Evolutionary conservation across 2,888 invertebrate species (phyloP).

Genomic region (Tetrapedia diversipes): DNA sequence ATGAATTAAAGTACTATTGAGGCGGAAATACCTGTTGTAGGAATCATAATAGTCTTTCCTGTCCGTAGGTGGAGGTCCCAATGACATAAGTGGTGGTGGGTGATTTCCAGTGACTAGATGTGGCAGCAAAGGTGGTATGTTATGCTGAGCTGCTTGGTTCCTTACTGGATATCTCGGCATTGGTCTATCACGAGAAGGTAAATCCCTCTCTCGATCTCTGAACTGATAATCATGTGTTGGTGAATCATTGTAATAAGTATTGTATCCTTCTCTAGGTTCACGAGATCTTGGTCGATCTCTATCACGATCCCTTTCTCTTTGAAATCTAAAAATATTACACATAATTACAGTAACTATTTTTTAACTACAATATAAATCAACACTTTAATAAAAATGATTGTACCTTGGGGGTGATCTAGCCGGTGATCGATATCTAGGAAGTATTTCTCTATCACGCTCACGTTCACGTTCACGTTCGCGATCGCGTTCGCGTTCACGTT

Average conservation of each 20-base stretch:
- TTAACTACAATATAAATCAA: not conserved
- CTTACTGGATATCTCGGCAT: conserved; percentile 76
- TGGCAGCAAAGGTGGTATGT: conserved; percentile 75
- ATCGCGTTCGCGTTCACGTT: conserved; percentile 47
- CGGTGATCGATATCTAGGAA: conserved; percentile 80
- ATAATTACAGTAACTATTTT: not conserved
- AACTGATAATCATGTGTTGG: conserved; percentile 79
- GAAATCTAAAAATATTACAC: conserved; percentile 73
- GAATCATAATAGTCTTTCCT: conserved; percentile 84
- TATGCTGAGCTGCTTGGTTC: conserved; percentile 77
- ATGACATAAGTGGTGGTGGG: conserved; percentile 79
- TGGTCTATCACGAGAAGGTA: conserved; percentile 73
- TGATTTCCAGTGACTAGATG: conserved; percentile 75
- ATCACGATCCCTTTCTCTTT: conserved; percentile 80
- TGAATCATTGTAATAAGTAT: conserved; percentile 79
- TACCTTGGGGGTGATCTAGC: conserved; percentile 80
- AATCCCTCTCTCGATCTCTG: conserved; percentile 78
- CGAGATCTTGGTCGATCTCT: conserved; percentile 79
- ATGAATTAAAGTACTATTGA: conserved; percentile 82
- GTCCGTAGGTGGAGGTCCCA: conserved; percentile 80
- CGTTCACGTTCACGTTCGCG: conserved; percentile 40
- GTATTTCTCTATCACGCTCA: conserved; percentile 75
- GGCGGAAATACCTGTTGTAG: conserved; percentile 83
- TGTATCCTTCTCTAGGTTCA: conserved; percentile 77
- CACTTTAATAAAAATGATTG: not conserved